phyloP scores from a whole-genome alignment of 2,113 vertebrate species.

The Muntiacus muntjak region DNA sequence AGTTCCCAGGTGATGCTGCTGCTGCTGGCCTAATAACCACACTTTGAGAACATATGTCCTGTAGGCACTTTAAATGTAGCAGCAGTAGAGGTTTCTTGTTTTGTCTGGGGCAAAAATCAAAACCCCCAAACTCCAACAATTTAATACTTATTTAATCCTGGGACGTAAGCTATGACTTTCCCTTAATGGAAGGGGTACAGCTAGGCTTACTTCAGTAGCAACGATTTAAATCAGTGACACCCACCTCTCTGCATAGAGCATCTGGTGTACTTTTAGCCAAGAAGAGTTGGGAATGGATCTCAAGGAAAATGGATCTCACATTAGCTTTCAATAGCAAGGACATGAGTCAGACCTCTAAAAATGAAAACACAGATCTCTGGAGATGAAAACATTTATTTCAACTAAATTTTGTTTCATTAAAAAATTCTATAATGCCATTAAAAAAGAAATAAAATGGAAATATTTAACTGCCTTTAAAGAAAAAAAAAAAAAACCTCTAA shows the following conservation, averaged over 20 bases:
- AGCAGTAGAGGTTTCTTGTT: background rate
- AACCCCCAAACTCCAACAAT: background rate
- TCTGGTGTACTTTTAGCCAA: background rate
- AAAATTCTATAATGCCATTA: constrained; percentile 31
- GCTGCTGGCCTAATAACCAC: background rate
- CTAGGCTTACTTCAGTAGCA: background rate
- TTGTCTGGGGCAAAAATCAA: background rate
- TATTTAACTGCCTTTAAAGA: background rate
- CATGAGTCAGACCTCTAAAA: background rate
- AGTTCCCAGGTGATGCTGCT: background rate
- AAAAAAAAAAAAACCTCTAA: constrained; percentile 38
- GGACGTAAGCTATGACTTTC: background rate
- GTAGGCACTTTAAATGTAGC: background rate
- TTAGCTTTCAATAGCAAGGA: background rate
- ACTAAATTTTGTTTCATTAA: constrained; percentile 32
- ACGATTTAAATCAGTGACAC: background rate
- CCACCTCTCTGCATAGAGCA: background rate
- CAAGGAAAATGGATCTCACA: background rate
- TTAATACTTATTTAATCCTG: background rate
- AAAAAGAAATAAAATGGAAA: constrained; percentile 53
- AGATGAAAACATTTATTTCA: constrained; percentile 64
- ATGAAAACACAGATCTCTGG: background rate
- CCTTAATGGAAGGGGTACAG: background rate
- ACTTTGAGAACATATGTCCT: background rate
- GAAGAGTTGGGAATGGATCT: background rate